Base-by-base conservation (phyloP, 2,113 vertebrate genomes). In the Aptenodytes patagonicus region DNA sequence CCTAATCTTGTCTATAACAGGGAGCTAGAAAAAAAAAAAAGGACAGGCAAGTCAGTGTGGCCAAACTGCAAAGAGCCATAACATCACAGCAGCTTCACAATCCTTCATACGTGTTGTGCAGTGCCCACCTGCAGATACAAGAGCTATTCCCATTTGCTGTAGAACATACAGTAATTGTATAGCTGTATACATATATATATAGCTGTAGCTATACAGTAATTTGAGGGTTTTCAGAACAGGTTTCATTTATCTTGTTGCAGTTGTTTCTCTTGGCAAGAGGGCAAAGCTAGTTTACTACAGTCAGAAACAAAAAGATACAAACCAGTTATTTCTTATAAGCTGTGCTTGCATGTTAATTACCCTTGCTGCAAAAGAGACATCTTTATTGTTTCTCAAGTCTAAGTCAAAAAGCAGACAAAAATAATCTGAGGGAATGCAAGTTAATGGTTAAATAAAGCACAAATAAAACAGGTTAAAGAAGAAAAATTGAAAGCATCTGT, bases 1-100 rank as follows among this genome's bases (percentile, higher is more conserved):
- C 81, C 99, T 98, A 96, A 99, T 99, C 96, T 99, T 99, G 65
- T 99, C 99, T 76, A 97, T 54, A 66, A 99, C 71, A 19, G 99
- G 98, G 62, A 99, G 98, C 99, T 99, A 80, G 58, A 38, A 62
- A 28, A 38, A 40, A 42, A 55, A 66, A 40, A 11, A 71, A 61
- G 28, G 10, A 76, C 40, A 44, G 31, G 44, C 14, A 62, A 62
- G 34, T 91, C 49, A 94, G 64, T 2, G 4, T 22, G 38, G 64
- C 15, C 17, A 69, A 73, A 44, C 29, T 32, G 66, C 38, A 73
- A 42, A 46, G 29, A 61, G 8, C 47, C 2, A 1, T 44, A 89
- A 60, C 38, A 60, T 38, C 47, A 64, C n/a, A 60, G 65, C 31
- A 93, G 65, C 79, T 93, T 89, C 78, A 46, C 19, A 38, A 13